Conservation (phyloP, 2,888 invertebrate species). For the Neuroscelio doddi region DNA sequence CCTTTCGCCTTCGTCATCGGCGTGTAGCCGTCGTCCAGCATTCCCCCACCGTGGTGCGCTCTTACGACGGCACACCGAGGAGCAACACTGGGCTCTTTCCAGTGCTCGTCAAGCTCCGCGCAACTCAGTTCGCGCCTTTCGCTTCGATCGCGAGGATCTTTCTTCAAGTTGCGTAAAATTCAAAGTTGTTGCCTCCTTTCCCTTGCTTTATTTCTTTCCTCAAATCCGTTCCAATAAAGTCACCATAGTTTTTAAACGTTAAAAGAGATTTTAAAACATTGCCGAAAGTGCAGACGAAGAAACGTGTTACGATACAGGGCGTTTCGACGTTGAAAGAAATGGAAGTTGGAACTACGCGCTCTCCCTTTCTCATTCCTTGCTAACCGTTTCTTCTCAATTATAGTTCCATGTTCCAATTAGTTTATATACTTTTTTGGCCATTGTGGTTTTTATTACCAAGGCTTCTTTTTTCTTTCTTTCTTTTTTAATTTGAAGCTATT, state of each 20-base stretch:
- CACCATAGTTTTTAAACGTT: not conserved
- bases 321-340: not conserved
- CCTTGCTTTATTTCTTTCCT: conserved; percentile 7
- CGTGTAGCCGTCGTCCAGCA: conserved; percentile 16
- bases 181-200: conserved; percentile 12
- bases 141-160: conserved; percentile 51
- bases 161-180: conserved; percentile 7
- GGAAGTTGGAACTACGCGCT: not conserved
- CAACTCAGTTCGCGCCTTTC: conserved; percentile 65
- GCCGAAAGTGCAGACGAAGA: conserved; percentile 2
- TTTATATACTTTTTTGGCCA: no score
- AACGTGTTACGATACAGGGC: conserved; percentile 1
- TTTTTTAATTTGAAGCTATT: no score
- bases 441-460: not conserved
- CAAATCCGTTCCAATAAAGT: not conserved
- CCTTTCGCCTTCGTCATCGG: conserved; percentile 31
- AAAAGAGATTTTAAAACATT: not conserved
- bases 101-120: conserved; percentile 49
- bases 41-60: conserved; percentile 45
- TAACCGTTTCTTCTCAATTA: no score
- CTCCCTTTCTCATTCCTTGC: no score
- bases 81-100: conserved; percentile 47
- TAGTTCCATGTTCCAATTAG: no score
- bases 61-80: conserved; percentile 44
- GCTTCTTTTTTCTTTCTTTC: not conserved